Base-by-base conservation (phyloP, 2,888 invertebrate species). In the Tridacna crocea region DNA sequence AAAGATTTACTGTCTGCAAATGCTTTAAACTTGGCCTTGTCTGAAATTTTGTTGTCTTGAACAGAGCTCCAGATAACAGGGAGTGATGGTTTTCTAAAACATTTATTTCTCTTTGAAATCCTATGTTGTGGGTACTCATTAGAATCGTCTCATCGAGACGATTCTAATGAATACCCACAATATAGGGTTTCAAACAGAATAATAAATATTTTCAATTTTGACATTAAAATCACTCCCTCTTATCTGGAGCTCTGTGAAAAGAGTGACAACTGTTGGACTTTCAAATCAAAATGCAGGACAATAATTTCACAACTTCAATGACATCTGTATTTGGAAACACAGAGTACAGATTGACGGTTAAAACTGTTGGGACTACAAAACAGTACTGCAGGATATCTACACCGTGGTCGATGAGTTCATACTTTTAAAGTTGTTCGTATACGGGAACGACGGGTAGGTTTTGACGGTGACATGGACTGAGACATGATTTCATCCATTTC, bases 401-500 rank as follows among this genome's bases (percentile, higher is more conserved):
- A 61, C 10, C 22, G 4, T 61, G 22, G 13, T 10, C 22, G n/a
- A 22, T 10, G 2, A 17, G 17, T 17, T 26, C 61, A 91, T 51
- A 92, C 91, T 85, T 91, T 92, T n/a, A 92, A 86, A 17, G 92
- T 91, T 68, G 92, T 92, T 68, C 90, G 84, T 85, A 92, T 92
- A 22, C 92, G 88, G 60, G 90, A 90, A 26, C 92, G 88, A 15
- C 90, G 88, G 10, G 88, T 89, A 10, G 92, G 90, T 77, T 89
- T 89, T 46, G 88, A 83, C 8, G 89, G 89, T 36, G 90, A 88
- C 80, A 87, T 80, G 13, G 87, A 77, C 47, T 84, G 84, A 63
- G 70, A 79, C 17, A 93, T 86, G 58, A 93, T 85, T 74, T 93
- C 91, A 66, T 93, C 93, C 83, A 92, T 90, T 95, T 98, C 98